Evolutionary conservation across 2,113 vertebrate genomes (phyloP), one percentile per base, ranked within the genome.

Genomic region (Struthio camelus): DNA sequence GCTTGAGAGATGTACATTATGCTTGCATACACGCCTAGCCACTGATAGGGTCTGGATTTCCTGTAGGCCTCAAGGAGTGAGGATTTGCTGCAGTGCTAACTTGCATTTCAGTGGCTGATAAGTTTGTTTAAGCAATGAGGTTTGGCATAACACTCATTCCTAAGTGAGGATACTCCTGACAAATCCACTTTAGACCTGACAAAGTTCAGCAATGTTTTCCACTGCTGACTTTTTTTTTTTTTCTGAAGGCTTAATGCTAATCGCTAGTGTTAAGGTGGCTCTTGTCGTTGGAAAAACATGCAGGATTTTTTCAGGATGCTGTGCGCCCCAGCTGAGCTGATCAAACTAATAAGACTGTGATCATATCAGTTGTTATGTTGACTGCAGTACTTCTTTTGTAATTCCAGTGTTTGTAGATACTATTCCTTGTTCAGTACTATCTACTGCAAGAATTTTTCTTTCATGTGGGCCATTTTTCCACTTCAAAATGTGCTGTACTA

Each of bases 61-160:
- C 76, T 64, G 14, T 64, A 3, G 4, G 69, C 77, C 87, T 51
- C 71, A 82, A 5, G 4, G 69, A 59, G 56, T 4, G 30, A 76
- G 89, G 96, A 87, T 91, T 89, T 92, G 67, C 92, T 78, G 79
- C 69, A 69, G 44, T 25, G 79, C 94, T 94, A 48, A 54, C 91
- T 89, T 76, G 85, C 76, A 51, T 93, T 96, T 85, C 75, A 70
- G 91, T 30, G n/a, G 5, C 89, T 71, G 84, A 73, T 95, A 97
- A 89, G 93, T 91, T 90, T 96, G 95, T 95, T 89, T 89, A 94
- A 94, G 86, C 40, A 88, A 24, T 38, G 76, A 90, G 1, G 62
- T 94, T 88, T 90, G 85, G 83, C 90, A 71, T 94, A 88, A 92
- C 80, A 36, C 17, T 80, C 85, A 84, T 95, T 93, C 96, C 90